Evolutionary conservation across 2,113 vertebrate species (phyloP).

Genomic region (Trogon melanurus): DNA sequence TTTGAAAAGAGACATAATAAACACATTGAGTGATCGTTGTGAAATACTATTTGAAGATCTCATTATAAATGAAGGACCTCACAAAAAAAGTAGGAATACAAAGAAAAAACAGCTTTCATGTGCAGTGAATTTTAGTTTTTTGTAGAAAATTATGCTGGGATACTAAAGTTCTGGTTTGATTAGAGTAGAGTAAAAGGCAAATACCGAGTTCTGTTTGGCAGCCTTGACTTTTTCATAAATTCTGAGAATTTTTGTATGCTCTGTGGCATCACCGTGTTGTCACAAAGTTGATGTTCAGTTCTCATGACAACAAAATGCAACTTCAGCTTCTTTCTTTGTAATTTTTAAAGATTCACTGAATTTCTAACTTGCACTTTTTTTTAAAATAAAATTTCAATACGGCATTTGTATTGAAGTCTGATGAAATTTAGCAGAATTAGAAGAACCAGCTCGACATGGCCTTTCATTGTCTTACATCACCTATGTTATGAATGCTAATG

Average conservation of each 20-base stretch:
- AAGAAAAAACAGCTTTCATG: neutral
- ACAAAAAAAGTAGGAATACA: constrained; percentile 66
- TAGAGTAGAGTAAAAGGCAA: neutral
- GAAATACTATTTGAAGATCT: constrained; percentile 93
- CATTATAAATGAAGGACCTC: constrained; percentile 76
- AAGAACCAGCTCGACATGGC: neutral
- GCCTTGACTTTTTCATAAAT: neutral
- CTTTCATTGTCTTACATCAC: neutral
- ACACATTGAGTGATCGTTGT: constrained; percentile 87
- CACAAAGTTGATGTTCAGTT: neutral
- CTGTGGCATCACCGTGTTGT: neutral
- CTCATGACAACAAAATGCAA: neutral
- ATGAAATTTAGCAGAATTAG: neutral
- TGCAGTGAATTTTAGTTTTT: neutral
- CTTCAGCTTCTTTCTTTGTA: neutral
- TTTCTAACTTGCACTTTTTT: neutral
- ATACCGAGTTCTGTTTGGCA: neutral
- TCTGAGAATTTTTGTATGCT: neutral
- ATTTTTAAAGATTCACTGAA: neutral
- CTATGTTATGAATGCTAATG: neutral
- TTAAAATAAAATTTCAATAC: too few relatives aligned
- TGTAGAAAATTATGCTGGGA: neutral
- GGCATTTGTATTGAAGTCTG: neutral
- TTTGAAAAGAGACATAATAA: constrained; percentile 91
- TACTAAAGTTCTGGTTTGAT: neutral